Evolutionary conservation across 2,113 vertebrate species (phyloP).

Genomic region (Corythoichthys haematopterus): DNA sequence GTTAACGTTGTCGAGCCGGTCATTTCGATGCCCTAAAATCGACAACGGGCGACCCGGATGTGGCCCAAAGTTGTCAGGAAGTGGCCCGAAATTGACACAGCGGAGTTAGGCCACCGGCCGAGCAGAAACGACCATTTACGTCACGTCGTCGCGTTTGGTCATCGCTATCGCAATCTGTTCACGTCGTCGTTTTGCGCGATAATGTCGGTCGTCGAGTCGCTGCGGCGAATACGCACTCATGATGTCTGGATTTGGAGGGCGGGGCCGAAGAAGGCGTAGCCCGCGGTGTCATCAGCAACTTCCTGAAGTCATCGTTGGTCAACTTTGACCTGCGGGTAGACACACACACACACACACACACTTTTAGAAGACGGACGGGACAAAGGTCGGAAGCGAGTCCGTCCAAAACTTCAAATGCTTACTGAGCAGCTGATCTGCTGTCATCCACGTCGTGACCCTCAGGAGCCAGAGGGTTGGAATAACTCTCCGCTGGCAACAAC

Average conservation of each 20-base stretch:
- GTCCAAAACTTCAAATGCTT: background rate
- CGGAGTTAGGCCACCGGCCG: too few relatives aligned
- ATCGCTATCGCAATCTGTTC: too few relatives aligned
- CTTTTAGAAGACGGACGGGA: background rate
- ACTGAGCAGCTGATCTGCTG: constrained; percentile 5
- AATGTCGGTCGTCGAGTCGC: background rate
- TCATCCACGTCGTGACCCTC: constrained; percentile 13
- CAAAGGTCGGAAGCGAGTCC: background rate
- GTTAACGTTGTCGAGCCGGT: too few relatives aligned
- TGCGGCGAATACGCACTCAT: constrained; percentile 81
- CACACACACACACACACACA: background rate
- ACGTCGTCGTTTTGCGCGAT: background rate
- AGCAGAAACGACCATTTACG: too few relatives aligned
- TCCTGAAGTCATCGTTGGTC: constrained; percentile 97
- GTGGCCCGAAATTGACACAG: too few relatives aligned
- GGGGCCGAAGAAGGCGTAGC: constrained; percentile 88
- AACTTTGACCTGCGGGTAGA: constrained; percentile 82
- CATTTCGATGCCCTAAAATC: too few relatives aligned
- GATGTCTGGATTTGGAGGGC: constrained; percentile 91
- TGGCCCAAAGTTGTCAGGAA: too few relatives aligned
- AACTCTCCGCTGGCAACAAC: constrained; percentile 6
- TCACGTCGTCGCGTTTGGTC: too few relatives aligned
- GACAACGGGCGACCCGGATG: too few relatives aligned
- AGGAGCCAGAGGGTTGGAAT: constrained; percentile 13
- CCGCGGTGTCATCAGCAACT: constrained; percentile 93